phyloP scores from a whole-genome alignment of 1,140 invertebrate genomes.

The Phocides pigmalion region DNA sequence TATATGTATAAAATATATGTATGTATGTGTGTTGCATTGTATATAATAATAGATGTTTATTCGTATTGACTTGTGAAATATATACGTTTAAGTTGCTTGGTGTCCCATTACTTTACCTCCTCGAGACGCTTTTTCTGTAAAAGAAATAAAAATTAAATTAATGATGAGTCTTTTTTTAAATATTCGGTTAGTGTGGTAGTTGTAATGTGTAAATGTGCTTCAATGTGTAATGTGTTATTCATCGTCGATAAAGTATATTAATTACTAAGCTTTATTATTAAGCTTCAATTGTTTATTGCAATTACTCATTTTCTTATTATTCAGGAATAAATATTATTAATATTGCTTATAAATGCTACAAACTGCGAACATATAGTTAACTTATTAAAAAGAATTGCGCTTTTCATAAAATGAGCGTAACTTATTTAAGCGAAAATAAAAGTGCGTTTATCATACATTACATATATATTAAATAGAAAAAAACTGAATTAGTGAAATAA shows the following conservation, averaged over 20 bases:
- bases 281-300: slow-evolving; percentile 1
- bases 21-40: not conserved
- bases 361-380: not conserved
- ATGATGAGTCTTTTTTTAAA: not conserved
- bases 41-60: no score
- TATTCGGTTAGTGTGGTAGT: slow-evolving; percentile 18
- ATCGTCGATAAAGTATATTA: not conserved
- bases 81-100: not conserved
- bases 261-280: not conserved
- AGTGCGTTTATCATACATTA: no score
- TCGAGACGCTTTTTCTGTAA: slow-evolving; percentile 84
- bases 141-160: slow-evolving; percentile 52
- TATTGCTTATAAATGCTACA: not conserved
- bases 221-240: not conserved
- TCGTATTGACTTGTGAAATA: no score
- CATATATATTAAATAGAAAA: no score
- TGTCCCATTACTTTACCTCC: slow-evolving; percentile 74
- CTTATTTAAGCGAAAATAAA: no score
- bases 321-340: not conserved
- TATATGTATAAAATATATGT: no score
- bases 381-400: not conserved
- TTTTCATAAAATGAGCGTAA: not conserved
- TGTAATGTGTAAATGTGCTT: slow-evolving; percentile 15
- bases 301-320: not conserved
- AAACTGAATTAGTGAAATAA: no score